Percentiles rank a stretch among this genome's conserved stretches.
These are phyloP conservation scores for Lepidothrix coronata DNA, from an alignment of 2,113 vertebrate genomes.

Conservation along the genomic window DNA sequence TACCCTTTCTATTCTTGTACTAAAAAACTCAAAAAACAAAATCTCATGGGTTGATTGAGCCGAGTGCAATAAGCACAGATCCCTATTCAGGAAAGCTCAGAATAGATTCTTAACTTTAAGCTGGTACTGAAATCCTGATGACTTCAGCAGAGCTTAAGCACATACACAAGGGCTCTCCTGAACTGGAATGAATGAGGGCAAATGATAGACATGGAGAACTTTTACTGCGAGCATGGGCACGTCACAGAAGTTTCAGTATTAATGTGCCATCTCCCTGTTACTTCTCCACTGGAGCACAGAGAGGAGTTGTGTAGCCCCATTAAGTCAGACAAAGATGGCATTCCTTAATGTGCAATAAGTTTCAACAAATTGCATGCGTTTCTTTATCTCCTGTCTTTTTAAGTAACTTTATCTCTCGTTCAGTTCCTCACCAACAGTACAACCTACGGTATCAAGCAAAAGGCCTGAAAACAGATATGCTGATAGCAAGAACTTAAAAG, in stretches of 20 bases:
- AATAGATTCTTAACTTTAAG: constrained; percentile 18
- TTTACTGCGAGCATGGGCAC: background rate
- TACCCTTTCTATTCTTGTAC: constrained; percentile 41
- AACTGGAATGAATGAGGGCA: background rate
- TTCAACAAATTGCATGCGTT: constrained; percentile 57
- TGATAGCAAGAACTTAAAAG: background rate
- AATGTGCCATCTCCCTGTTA: constrained; percentile 13
- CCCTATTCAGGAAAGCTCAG: constrained; percentile 32
- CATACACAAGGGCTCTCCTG: constrained; percentile 24
- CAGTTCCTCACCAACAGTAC: background rate
- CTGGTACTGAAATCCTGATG: background rate
- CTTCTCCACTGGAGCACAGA: constrained; percentile 23
- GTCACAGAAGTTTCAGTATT: constrained; percentile 48
- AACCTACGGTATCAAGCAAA: background rate
- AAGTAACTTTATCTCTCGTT: background rate
- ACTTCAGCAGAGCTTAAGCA: constrained; percentile 52
- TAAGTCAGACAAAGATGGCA: background rate
- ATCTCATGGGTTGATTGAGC: constrained; percentile 57
- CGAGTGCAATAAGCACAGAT: constrained; percentile 64
- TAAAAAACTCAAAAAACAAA: constrained; percentile 59
- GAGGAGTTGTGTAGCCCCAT: background rate
- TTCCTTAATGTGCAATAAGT: constrained; percentile 60
- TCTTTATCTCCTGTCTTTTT: constrained; percentile 27
- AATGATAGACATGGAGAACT: background rate
- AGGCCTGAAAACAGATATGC: background rate